Percentiles rank a stretch among this genome's conserved stretches.
Conservation (phyloP, 2,113 vertebrate genomes). For the Anhinga anhinga region DNA sequence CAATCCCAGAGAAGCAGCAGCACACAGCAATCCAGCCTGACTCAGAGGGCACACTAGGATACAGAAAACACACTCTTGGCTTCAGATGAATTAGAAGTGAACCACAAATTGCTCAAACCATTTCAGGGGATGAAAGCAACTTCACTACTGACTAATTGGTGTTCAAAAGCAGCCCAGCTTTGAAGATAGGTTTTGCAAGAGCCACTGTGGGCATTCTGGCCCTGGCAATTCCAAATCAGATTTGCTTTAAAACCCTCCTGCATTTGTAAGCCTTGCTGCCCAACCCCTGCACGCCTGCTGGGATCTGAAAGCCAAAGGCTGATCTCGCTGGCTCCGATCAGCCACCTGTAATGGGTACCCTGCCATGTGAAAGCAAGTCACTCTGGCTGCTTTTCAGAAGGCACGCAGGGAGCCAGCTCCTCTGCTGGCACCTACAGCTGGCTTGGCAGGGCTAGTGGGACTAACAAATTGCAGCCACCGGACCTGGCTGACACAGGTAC, state of each 20-base stretch:
- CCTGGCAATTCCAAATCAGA: not conserved
- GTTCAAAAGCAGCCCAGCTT: not conserved
- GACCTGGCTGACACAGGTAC: not conserved
- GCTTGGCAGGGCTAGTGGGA: not conserved
- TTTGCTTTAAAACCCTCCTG: not conserved
- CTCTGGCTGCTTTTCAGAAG: not conserved
- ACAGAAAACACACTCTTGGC: not conserved
- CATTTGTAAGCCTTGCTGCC: not conserved
- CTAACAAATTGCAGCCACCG: not conserved
- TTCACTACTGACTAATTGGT: not conserved
- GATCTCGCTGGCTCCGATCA: not conserved
- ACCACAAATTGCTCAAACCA: not conserved
- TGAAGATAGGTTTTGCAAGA: not conserved
- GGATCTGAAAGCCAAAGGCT: not conserved
- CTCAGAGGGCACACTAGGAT: not conserved
- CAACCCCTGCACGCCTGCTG: not conserved
- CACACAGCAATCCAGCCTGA: not conserved
- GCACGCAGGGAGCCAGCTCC: not conserved
- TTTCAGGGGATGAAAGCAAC: not conserved
- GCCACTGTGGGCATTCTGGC: not conserved
- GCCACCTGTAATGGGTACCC: not conserved
- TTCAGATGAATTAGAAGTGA: not conserved
- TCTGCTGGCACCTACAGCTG: not conserved
- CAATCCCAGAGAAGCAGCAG: not conserved
- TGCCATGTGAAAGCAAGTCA: fast-evolving